phyloP scores from a whole-genome alignment of 2,888 invertebrate species.

The Phania funesta region DNA sequence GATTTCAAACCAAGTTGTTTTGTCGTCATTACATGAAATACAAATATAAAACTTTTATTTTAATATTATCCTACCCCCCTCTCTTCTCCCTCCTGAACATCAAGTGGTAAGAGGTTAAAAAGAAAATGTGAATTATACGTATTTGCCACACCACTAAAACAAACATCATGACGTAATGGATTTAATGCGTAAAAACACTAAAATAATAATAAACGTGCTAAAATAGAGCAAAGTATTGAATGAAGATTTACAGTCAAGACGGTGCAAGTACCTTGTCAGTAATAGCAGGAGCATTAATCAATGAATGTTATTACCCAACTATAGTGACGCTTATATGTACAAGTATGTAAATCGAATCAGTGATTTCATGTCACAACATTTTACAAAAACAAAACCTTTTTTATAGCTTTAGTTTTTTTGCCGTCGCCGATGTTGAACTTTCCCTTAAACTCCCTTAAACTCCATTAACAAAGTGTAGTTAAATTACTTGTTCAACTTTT shows the following conservation, averaged over 20 bases:
- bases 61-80: neutral
- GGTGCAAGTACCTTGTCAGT: neutral
- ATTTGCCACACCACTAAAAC: neutral
- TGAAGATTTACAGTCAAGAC: neutral
- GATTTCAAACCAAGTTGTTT: neutral
- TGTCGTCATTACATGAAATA: conserved; percentile 10
- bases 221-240: neutral
- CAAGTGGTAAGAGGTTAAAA: neutral
- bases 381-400: conserved; percentile 19
- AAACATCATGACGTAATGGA: neutral
- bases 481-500: conserved; percentile 27
- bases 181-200: conserved; percentile 21
- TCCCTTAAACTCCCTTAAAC: conserved; percentile 48
- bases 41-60: conserved; percentile 29
- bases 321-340: neutral
- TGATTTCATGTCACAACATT: conserved; percentile 18
- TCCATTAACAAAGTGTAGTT: conserved; percentile 49
- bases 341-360: neutral
- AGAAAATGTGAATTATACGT: neutral
- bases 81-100: neutral
- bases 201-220: too few species aligned
- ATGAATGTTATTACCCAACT: neutral
- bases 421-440: conserved; percentile 1
- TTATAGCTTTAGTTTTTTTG: neutral
- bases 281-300: neutral